Evolutionary conservation across 2,888 invertebrate genomes (phyloP).

Genomic region (Campoletis raptor): DNA sequence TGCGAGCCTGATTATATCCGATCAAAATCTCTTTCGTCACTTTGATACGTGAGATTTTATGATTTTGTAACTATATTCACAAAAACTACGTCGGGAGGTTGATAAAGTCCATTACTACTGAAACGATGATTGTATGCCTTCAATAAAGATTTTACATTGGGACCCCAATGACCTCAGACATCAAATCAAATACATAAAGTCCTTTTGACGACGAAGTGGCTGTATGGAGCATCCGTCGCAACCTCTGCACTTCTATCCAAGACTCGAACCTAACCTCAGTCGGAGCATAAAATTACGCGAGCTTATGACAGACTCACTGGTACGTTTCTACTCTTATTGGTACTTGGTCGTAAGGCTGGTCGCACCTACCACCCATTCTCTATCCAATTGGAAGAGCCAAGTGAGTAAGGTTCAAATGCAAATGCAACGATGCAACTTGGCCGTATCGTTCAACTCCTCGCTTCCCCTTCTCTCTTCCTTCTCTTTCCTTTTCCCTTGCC

Average conservation of each 20-base stretch:
- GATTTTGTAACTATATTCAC: neutral
- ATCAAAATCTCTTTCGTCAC: neutral
- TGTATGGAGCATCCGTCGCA: neutral
- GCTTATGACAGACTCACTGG: constrained; percentile 54
- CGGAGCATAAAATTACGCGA: constrained; percentile 70
- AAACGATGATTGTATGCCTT: neutral
- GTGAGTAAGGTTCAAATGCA: constrained; percentile 75
- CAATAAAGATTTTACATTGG: neutral
- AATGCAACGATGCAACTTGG: constrained; percentile 72
- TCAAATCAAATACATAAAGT: neutral
- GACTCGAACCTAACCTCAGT: constrained; percentile 28
- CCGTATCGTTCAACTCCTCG: constrained; percentile 58
- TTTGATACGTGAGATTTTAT: neutral
- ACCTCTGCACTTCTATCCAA: neutral
- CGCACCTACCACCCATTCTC: constrained; percentile 30
- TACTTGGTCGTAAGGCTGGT: constrained; percentile 53
- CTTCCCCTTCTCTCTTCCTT: neutral
- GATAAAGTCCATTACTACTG: neutral
- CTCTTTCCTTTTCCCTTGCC: neutral
- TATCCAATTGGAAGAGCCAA: constrained; percentile 33
- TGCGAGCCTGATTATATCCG: neutral
- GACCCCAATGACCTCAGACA: neutral
- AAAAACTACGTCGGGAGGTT: neutral
- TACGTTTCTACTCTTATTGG: constrained; percentile 74
- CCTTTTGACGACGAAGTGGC: neutral